These are phyloP conservation scores for Platycheirus rosarum DNA, from an alignment of 2,888 invertebrate species.

Conservation along the genomic window DNA sequence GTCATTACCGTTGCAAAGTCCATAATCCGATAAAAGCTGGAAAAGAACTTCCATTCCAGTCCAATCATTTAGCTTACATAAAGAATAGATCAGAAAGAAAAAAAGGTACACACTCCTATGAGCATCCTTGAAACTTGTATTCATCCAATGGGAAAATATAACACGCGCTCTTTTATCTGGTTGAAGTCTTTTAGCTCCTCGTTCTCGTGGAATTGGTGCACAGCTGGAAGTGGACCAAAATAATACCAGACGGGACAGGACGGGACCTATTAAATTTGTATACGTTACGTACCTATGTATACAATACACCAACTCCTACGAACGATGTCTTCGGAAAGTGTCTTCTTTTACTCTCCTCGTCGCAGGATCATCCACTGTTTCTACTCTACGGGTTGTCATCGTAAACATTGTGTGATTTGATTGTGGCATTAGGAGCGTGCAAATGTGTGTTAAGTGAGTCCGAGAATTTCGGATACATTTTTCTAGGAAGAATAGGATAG, in stretches of 20 bases:
- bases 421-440: slow-evolving; percentile 65
- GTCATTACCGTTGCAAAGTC: slow-evolving; percentile 65
- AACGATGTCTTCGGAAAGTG: slow-evolving; percentile 4
- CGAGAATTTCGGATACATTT: slow-evolving; percentile 5
- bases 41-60: slow-evolving; percentile 35
- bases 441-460: slow-evolving; percentile 37
- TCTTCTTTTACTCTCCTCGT: slow-evolving; percentile 5
- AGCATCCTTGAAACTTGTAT: slow-evolving; percentile 4
- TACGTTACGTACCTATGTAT: slow-evolving; percentile 18
- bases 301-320: slow-evolving; percentile 27
- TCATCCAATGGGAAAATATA: slow-evolving; percentile 13
- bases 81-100: slow-evolving; percentile 7
- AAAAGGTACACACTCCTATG: not conserved
- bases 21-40: slow-evolving; percentile 65
- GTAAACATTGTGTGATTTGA: slow-evolving; percentile 56
- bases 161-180: not conserved
- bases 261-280: slow-evolving; percentile 58
- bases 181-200: not conserved
- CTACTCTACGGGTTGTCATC: slow-evolving; percentile 55
- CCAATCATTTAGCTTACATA: slow-evolving; percentile 53
- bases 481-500: slow-evolving; percentile 7
- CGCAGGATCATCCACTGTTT: slow-evolving; percentile 30
- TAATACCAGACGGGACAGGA: too few species aligned
- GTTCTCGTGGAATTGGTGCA: slow-evolving; percentile 8
- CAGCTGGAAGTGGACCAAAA: slow-evolving; percentile 59